phyloP scores from a whole-genome alignment of 2,113 vertebrate genomes.

The Corythoichthys intestinalis region DNA sequence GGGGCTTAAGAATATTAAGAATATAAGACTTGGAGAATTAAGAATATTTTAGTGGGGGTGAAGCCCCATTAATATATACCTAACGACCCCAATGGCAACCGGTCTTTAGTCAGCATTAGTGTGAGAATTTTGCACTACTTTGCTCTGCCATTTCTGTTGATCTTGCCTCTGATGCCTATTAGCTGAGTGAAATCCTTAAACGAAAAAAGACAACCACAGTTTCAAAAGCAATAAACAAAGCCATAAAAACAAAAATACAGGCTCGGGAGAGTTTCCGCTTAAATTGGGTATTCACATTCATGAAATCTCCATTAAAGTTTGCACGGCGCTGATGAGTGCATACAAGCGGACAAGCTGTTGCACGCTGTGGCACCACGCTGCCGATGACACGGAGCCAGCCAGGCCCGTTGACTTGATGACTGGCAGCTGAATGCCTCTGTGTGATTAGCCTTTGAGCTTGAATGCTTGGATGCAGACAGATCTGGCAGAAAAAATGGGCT shows the following conservation, averaged over 20 bases:
- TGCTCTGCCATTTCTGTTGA: not conserved
- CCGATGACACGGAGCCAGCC: not conserved
- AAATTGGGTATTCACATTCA: not conserved
- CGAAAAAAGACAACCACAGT: not conserved
- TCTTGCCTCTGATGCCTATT: not conserved
- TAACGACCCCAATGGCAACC: too few species aligned
- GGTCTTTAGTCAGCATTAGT: not conserved
- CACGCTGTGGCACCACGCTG: not conserved
- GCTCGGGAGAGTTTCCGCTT: not conserved
- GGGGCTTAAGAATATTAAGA: too few species aligned
- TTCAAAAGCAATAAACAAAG: not conserved
- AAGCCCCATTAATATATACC: too few species aligned
- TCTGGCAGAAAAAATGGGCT: not conserved
- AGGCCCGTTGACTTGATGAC: slow-evolving; percentile 2
- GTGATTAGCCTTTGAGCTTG: not conserved
- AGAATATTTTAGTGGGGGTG: too few species aligned
- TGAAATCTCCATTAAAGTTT: not conserved
- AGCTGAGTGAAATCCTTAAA: not conserved
- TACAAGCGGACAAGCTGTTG: not conserved
- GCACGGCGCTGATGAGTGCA: not conserved
- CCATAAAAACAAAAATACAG: not conserved
- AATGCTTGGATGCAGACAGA: not conserved
- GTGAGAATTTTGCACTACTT: not conserved
- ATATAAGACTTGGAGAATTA: too few species aligned
- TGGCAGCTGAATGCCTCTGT: not conserved